Base-by-base conservation (phyloP, 53 echinoderm and acorn worm species). In the Temnopleurus reevesii region DNA sequence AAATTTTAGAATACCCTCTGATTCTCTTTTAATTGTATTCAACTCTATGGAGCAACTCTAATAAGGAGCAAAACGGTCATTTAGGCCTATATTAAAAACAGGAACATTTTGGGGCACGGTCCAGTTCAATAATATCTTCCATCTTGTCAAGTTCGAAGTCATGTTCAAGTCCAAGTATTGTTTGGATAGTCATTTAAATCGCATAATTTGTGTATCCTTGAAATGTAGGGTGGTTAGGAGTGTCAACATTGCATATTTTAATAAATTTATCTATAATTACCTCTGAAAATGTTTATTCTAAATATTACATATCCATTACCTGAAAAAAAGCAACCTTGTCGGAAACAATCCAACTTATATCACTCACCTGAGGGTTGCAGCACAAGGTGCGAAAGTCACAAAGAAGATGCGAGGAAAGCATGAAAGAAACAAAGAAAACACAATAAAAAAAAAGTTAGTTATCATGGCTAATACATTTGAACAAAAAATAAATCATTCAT, bases 291-390 rank as follows among this genome's bases (percentile, higher is more conserved):
- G 0, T 1, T 12, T 66, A 66, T 21, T 41, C 41, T 12, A 27
- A 36, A 71, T 5, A n/a, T n/a, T 71, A 31, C 29, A 2, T 31
- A 71, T 71, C 30, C 44, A 43, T 71, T 71, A 71, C 71, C 71
- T 71, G 63, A 63, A 34, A 31, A 5, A 31, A 5, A 18, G n/a
- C 30, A 63, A 12, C 33, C 33, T 63, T 63, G 31, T 41, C n/a
- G 65, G 23, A 71, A 71, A 38, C 10, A 3, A 41, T 46, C 79
- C 79, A 79, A 79, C 79, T 38, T 30, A 47, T 28, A 27, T 79
- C 79, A 79, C 79, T 79, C 79, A 79, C 79, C 79, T 79, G 79
- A 4, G 6, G 46, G 79, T 25, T 47, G 6, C 25, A 29, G 79
- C 79, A 79, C 79, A 79, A 29, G 27, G 46, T 18, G 13, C 27